These are phyloP conservation scores for Nipponia nippon DNA, from an alignment of 2,113 vertebrate species.

Conservation along the genomic window DNA sequence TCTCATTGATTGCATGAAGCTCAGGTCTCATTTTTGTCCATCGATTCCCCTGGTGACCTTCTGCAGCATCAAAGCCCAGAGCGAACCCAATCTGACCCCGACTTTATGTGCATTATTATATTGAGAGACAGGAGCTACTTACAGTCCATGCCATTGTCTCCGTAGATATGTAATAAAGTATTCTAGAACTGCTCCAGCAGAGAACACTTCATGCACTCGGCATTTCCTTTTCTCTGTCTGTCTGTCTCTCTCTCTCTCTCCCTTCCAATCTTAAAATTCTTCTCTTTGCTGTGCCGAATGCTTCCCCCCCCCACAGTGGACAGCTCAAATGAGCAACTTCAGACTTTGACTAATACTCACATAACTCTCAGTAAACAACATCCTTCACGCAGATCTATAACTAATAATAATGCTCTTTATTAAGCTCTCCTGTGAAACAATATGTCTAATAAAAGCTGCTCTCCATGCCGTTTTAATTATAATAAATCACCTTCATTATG, in stretches of 20 bases:
- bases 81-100: conserved; percentile 89
- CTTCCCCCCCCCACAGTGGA: conserved; percentile 19
- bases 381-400: conserved; percentile 74
- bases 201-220: conserved; percentile 71
- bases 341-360: conserved; percentile 72
- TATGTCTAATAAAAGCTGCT: conserved; percentile 72
- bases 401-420: conserved; percentile 79
- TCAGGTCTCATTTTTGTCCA: conserved; percentile 81
- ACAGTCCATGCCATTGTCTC: conserved; percentile 78
- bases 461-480: conserved; percentile 76
- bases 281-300: conserved; percentile 45
- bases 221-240: conserved; percentile 63
- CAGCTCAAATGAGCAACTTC: conserved; percentile 72
- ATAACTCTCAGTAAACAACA: conserved; percentile 72
- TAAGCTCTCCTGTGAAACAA: conserved; percentile 73
- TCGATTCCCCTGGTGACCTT: conserved; percentile 92
- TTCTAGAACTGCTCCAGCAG: conserved; percentile 76
- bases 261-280: conserved; percentile 63
- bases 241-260: not conserved
- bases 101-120: conserved; percentile 86
- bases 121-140: conserved; percentile 80
- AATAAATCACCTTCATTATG: conserved; percentile 82
- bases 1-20: conserved; percentile 87
- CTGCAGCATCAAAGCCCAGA: conserved; percentile 89
- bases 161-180: conserved; percentile 78